phyloP scores from a whole-genome alignment of 2,797 vertebrate species.

The Macropus fuliginosus region DNA sequence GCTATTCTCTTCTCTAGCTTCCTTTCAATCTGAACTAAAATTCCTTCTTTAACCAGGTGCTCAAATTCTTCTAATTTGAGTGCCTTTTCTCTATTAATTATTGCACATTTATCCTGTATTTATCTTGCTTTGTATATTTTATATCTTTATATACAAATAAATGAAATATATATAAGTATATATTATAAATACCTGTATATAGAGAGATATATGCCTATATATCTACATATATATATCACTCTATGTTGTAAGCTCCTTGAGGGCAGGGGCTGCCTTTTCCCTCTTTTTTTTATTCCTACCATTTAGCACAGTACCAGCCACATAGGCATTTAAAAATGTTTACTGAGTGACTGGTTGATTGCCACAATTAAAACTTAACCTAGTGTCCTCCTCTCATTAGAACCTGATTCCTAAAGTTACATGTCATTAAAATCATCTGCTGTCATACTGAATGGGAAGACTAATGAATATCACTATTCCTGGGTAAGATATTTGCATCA shows the following conservation, averaged over 20 bases:
- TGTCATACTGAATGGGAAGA: neutral
- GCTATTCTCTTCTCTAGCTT: too few relatives aligned
- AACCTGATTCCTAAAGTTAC: constrained; percentile 3
- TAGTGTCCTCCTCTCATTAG: neutral
- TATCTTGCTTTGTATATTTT: neutral
- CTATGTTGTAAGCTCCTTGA: neutral
- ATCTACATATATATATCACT: too few relatives aligned
- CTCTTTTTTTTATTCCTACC: neutral
- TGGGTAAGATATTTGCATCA: neutral
- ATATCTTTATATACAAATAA: too few relatives aligned
- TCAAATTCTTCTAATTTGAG: neutral
- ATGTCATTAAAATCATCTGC: neutral
- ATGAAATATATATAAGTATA: too few relatives aligned
- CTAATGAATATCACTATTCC: neutral
- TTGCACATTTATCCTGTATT: neutral
- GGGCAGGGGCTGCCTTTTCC: too few relatives aligned
- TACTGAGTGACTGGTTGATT: neutral
- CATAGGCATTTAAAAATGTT: neutral
- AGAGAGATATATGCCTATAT: too few relatives aligned
- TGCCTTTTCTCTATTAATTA: neutral
- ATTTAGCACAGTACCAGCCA: neutral
- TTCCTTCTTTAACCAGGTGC: neutral
- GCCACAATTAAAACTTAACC: neutral
- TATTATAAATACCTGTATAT: too few relatives aligned
- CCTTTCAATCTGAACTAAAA: too few relatives aligned